These are phyloP conservation scores for Chloromyia formosa DNA, from an alignment of 2,888 invertebrate genomes.

Conservation along the genomic window DNA sequence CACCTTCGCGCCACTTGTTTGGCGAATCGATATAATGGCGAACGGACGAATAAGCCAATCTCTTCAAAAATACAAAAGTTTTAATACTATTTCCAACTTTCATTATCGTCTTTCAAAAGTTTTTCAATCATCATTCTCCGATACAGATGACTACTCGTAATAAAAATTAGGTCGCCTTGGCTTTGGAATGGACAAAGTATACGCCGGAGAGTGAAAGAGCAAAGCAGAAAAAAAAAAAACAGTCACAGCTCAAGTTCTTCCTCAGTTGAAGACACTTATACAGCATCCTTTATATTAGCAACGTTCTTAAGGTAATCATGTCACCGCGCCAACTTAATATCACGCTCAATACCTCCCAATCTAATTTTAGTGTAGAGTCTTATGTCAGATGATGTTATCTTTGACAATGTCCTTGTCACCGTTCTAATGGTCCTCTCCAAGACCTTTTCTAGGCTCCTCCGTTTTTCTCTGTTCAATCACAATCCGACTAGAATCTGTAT, in stretches of 20 bases:
- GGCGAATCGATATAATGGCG: no score
- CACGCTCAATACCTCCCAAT: conserved; percentile 36
- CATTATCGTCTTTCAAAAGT: conserved; percentile 32
- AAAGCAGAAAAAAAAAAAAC: no score
- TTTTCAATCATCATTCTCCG: conserved; percentile 30
- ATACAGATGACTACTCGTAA: conserved; percentile 36
- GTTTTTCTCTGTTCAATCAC: conserved; percentile 16
- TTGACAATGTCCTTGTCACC: conserved; percentile 30
- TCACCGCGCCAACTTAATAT: conserved; percentile 15
- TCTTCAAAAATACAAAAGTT: conserved; percentile 3
- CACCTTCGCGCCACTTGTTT: background rate
- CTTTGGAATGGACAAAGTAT: conserved; percentile 31
- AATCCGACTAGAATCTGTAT: conserved; percentile 26
- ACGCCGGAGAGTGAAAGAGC: background rate
- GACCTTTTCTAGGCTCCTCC: background rate
- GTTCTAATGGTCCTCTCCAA: background rate
- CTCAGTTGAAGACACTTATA: conserved; percentile 18
- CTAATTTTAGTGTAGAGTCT: conserved; percentile 16
- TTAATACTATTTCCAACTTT: conserved; percentile 27
- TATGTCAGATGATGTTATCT: conserved; percentile 31
- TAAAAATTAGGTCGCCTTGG: conserved; percentile 30
- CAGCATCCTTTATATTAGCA: conserved; percentile 13
- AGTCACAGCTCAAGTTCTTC: background rate
- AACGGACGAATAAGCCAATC: background rate
- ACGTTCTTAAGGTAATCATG: conserved; percentile 23